Evolutionary conservation across 1,140 invertebrate genomes (phyloP).

Genomic region (Drosophila simulans): DNA sequence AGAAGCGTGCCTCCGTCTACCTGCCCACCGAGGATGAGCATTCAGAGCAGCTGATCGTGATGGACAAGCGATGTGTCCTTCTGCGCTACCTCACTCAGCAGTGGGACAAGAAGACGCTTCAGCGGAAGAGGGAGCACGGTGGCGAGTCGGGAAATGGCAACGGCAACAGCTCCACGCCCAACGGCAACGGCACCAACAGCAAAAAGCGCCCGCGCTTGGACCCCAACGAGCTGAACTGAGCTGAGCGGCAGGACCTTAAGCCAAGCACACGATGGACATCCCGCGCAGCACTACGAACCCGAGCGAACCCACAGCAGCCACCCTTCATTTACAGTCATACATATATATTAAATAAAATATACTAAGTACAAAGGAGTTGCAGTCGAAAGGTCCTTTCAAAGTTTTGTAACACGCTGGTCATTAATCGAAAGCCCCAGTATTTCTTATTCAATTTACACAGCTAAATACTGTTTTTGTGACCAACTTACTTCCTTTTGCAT

Average conservation of each 20-base stretch:
- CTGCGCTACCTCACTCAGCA: constrained; percentile 96
- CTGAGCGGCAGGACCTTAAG: constrained; percentile 18
- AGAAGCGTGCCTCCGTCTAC: constrained; percentile 95
- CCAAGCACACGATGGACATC: constrained; percentile 1
- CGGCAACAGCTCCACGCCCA: constrained; percentile 46
- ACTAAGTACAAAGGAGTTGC: constrained; percentile 24
- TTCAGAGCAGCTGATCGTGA: constrained; percentile 97
- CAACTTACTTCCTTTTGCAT: background rate
- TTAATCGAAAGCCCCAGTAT: background rate
- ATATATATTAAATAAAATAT: constrained; percentile 15
- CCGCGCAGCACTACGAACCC: constrained; percentile 2
- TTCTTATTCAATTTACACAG: background rate
- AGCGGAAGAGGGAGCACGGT: constrained; percentile 85
- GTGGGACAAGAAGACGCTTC: constrained; percentile 94
- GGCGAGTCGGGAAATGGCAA: constrained; percentile 44
- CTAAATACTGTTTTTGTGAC: background rate
- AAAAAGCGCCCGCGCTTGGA: constrained; percentile 82
- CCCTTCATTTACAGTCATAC: constrained; percentile 10
- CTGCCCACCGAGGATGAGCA: constrained; percentile 95
- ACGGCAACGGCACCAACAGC: constrained; percentile 49
- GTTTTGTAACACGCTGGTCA: background rate
- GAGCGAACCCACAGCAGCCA: constrained; percentile 2
- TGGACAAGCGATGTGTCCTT: constrained; percentile 97
- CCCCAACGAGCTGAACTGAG: constrained; percentile 66
- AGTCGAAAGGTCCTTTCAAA: background rate